Conservation (phyloP, 2,113 vertebrate species). For the Phocoena sinus region DNA sequence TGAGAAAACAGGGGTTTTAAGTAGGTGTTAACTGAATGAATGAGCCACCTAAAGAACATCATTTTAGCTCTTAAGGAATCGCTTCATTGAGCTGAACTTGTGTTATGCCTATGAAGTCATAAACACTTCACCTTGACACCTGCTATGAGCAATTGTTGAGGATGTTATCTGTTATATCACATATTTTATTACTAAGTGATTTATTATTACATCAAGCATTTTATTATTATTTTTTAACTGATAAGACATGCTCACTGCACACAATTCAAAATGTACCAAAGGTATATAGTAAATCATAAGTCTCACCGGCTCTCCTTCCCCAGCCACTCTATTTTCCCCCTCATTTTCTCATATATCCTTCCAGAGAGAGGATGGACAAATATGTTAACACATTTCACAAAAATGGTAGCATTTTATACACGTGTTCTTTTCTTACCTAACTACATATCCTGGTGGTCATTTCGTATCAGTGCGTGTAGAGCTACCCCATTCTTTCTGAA, state of each 20-base stretch:
- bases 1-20: not conserved
- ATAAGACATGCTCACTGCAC: not conserved
- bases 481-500: not conserved
- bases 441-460: not conserved
- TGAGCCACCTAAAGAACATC: not conserved
- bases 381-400: not conserved
- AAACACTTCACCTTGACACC: not conserved
- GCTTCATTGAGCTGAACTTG: not conserved
- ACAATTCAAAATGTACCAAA: not conserved
- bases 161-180: too few relatives aligned
- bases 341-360: not conserved
- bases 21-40: not conserved
- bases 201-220: not conserved
- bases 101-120: not conserved
- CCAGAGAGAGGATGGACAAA: not conserved
- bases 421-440: not conserved
- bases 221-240: not conserved
- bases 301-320: not conserved
- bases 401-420: not conserved
- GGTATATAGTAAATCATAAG: accelerated
- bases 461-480: not conserved
- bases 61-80: not conserved
- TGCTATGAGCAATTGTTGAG: not conserved
- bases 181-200: not conserved
- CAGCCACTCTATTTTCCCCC: not conserved